Conservation (phyloP, 2,888 invertebrate genomes). For the Diogma glabrata region DNA sequence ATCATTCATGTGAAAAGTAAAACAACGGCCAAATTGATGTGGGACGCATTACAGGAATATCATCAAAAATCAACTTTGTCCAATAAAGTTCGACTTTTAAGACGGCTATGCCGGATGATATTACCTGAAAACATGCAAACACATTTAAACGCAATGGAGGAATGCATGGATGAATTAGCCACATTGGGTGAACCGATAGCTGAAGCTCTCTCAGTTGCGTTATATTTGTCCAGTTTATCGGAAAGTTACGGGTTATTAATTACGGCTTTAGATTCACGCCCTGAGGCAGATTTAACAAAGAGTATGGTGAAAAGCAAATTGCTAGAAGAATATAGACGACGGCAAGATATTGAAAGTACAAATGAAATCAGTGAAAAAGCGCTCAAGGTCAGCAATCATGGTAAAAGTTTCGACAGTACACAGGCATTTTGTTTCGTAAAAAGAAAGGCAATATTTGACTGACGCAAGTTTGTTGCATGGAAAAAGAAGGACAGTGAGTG, state of each 20-base stretch:
- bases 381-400: too few species aligned
- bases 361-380: slow-evolving; percentile 11
- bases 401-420: too few species aligned
- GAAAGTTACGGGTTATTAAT: too few species aligned
- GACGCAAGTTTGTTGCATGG: background rate
- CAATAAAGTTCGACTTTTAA: background rate
- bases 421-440: too few species aligned
- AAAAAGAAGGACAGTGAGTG: background rate
- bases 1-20: background rate
- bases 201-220: background rate
- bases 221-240: slow-evolving; percentile 2
- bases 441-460: too few species aligned
- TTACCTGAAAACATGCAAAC: background rate
- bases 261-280: slow-evolving; percentile 10
- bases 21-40: background rate
- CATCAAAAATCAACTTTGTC: slow-evolving; percentile 5
- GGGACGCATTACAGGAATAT: background rate
- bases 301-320: slow-evolving; percentile 15
- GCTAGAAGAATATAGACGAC: slow-evolving; percentile 14
- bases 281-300: slow-evolving; percentile 11
- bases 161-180: background rate
- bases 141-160: background rate
- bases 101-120: background rate
- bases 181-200: background rate
- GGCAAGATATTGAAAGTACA: slow-evolving; percentile 10